phyloP scores from a whole-genome alignment of 64 coral and sea anemone genomes.

The Pocillopora verrucosa region DNA sequence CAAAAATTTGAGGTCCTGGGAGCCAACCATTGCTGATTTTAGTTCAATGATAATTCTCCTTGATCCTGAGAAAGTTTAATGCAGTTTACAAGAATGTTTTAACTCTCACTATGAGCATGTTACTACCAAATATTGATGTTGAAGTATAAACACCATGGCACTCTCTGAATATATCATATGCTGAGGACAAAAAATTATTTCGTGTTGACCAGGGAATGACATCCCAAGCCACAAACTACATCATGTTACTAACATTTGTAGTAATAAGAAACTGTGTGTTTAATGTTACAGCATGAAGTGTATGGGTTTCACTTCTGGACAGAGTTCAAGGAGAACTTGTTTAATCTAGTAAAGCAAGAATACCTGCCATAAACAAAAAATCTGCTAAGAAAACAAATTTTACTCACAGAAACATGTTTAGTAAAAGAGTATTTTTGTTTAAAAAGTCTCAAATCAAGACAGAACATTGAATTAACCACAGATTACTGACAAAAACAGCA shows the following conservation, averaged over 20 bases:
- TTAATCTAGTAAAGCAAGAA: neutral
- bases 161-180: too few relatives aligned
- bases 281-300: constrained; percentile 2
- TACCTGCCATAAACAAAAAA: neutral
- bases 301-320: neutral
- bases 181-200: too few relatives aligned
- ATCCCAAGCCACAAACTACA: neutral
- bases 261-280: neutral
- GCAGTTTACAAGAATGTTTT: too few relatives aligned
- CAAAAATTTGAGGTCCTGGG: too few relatives aligned
- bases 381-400: neutral
- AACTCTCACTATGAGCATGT: too few relatives aligned
- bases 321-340: constrained; percentile 11
- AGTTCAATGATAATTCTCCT: too few relatives aligned
- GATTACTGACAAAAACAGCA: neutral
- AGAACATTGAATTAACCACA: neutral
- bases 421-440: neutral
- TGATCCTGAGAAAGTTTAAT: too few relatives aligned
- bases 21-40: too few relatives aligned
- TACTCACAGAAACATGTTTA: neutral
- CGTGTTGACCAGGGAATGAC: neutral
- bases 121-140: too few relatives aligned
- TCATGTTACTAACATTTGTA: neutral
- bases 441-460: neutral
- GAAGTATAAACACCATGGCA: too few relatives aligned